Evolutionary conservation across 2,113 vertebrate genomes (phyloP).

Genomic region (Falcunculus frontatus): DNA sequence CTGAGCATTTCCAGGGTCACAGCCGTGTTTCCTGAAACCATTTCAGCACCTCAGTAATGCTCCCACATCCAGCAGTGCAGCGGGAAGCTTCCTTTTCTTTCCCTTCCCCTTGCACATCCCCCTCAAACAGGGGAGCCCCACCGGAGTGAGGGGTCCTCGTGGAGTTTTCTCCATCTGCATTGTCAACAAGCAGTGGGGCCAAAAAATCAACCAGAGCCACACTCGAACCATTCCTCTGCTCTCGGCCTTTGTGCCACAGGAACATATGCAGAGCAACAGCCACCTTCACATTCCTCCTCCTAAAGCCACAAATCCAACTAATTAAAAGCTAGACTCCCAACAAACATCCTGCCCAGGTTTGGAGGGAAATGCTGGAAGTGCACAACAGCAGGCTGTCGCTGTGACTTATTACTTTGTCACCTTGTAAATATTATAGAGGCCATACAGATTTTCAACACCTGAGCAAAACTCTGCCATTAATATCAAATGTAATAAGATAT

Average conservation of each 20-base stretch:
- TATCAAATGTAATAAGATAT: conserved; percentile 53
- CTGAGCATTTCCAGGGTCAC: not conserved
- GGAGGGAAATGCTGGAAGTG: not conserved
- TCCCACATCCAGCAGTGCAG: not conserved
- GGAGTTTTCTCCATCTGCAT: not conserved
- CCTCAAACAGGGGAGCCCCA: not conserved
- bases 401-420: conserved; percentile 54
- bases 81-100: not conserved
- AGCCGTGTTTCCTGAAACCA: not conserved
- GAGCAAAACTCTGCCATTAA: conserved; percentile 50
- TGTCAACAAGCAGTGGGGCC: not conserved
- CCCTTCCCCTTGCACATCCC: not conserved
- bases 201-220: not conserved
- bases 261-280: not conserved
- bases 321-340: not conserved
- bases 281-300: not conserved
- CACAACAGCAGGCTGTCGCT: not conserved
- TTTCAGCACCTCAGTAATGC: not conserved
- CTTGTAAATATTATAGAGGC: conserved; percentile 51
- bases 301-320: not conserved
- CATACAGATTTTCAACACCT: conserved; percentile 60
- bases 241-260: not conserved
- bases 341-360: not conserved
- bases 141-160: not conserved
- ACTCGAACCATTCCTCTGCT: not conserved